Conservation (phyloP, 2,888 invertebrate species). For the Cataglyphis livida region DNA sequence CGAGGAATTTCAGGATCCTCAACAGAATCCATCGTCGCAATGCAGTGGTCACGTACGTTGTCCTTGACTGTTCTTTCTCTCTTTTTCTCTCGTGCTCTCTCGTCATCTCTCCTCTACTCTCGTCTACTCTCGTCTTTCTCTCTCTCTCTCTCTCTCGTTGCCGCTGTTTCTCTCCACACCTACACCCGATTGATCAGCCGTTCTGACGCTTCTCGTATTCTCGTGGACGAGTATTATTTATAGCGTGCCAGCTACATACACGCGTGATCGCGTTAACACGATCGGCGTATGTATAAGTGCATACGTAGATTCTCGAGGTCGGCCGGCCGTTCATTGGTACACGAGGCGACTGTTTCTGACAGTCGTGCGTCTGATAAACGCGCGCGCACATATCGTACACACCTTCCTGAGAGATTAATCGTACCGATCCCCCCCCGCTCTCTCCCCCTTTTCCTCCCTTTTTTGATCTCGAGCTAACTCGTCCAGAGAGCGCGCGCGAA, state of each 20-base stretch:
- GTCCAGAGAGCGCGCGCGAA: slow-evolving; percentile 1
- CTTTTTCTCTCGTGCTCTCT: not conserved
- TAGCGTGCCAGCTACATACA: slow-evolving; percentile 61
- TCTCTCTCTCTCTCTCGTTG: not conserved
- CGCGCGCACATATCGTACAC: not conserved
- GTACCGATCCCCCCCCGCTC: not conserved
- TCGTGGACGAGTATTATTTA: slow-evolving; percentile 74
- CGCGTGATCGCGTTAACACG: slow-evolving; percentile 42
- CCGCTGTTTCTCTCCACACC: slow-evolving; percentile 59
- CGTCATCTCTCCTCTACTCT: slow-evolving; percentile 4
- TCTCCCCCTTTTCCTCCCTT: not conserved
- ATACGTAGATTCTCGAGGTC: slow-evolving; percentile 25
- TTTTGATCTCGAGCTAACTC: not conserved
- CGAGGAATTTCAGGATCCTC: slow-evolving; percentile 60
- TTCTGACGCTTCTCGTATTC: slow-evolving; percentile 66
- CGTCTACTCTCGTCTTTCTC: not conserved
- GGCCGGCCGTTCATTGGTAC: not conserved
- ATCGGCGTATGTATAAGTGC: slow-evolving; percentile 31
- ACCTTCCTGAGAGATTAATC: slow-evolving; percentile 15
- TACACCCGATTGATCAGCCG: slow-evolving; percentile 75
- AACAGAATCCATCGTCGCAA: slow-evolving; percentile 73
- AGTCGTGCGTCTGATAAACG: slow-evolving; percentile 40
- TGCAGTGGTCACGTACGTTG: slow-evolving; percentile 73
- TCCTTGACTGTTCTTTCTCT: slow-evolving; percentile 70
- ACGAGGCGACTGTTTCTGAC: slow-evolving; percentile 36